Conservation (phyloP, 2,888 invertebrate species). For the Melinopterus prodromus region DNA sequence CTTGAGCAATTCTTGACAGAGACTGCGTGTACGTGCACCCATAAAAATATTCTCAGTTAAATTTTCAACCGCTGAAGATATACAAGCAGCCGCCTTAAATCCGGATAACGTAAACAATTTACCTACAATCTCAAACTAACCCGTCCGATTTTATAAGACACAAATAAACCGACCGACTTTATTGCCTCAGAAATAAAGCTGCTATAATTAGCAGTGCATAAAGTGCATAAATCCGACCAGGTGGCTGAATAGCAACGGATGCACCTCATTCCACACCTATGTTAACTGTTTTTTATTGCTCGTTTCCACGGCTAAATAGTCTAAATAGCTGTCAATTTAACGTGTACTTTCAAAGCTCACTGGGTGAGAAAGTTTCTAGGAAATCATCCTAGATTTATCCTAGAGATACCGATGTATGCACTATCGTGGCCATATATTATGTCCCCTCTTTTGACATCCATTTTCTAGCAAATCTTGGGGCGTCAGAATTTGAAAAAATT, state of each 20-base stretch:
- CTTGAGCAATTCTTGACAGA: too few species aligned
- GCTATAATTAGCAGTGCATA: conserved; percentile 4
- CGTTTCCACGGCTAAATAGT: not conserved
- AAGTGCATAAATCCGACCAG: not conserved
- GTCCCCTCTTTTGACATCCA: too few species aligned
- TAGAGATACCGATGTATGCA: too few species aligned
- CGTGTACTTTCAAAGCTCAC: too few species aligned
- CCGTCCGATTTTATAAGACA: not conserved
- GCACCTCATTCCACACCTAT: not conserved
- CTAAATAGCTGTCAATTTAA: too few species aligned
- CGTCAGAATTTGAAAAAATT: too few species aligned
- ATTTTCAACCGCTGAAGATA: not conserved
- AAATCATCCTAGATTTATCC: too few species aligned
- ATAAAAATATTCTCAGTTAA: not conserved
- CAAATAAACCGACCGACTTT: not conserved
- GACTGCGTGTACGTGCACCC: not conserved
- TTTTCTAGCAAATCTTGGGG: too few species aligned
- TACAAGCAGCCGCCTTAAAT: not conserved
- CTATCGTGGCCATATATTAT: too few species aligned
- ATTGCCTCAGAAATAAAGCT: not conserved
- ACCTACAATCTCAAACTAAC: not conserved
- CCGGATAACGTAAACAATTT: not conserved
- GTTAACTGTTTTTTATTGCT: not conserved
- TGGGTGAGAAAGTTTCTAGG: too few species aligned
- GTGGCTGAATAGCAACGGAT: not conserved